Percentiles rank a stretch among this genome's conserved stretches.
Conservation (phyloP, 2,888 invertebrate genomes). For the Diogma glabrata region DNA sequence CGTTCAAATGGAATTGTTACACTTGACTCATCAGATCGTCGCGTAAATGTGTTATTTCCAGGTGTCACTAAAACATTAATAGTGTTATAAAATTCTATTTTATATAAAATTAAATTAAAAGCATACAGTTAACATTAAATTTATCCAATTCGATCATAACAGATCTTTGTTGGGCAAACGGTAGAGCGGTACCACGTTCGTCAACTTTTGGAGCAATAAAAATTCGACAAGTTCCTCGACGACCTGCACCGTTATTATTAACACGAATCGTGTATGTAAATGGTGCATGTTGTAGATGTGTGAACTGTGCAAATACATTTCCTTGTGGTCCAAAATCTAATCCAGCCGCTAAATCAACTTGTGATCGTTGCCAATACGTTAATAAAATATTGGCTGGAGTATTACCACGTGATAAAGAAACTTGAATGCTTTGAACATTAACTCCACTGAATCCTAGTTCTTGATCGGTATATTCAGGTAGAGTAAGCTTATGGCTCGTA, state of each 20-base stretch:
- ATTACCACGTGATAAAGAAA: constrained; percentile 23
- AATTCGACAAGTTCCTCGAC: constrained; percentile 51
- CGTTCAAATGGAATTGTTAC: constrained; percentile 74
- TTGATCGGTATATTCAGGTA: constrained; percentile 42
- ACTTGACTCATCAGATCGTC: constrained; percentile 56
- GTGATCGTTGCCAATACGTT: constrained; percentile 71
- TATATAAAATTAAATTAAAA: no score
- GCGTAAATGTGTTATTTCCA: constrained; percentile 53
- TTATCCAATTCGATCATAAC: constrained; percentile 59
- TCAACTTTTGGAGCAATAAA: constrained; percentile 54
- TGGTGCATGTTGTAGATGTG: constrained; percentile 63
- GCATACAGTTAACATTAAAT: constrained; percentile 43
- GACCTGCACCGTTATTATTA: constrained; percentile 38
- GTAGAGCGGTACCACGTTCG: constrained; percentile 47
- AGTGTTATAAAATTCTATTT: no score
- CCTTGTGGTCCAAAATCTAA: constrained; percentile 68
- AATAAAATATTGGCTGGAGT: constrained; percentile 43
- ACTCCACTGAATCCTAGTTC: constrained; percentile 25
- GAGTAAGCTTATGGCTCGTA: constrained; percentile 52
- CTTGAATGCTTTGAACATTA: constrained; percentile 22
- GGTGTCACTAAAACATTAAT: no score
- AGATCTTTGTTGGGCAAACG: constrained; percentile 45
- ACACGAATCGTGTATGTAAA: constrained; percentile 54
- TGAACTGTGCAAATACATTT: constrained; percentile 56
- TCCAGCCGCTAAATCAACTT: constrained; percentile 67